These are phyloP conservation scores for Drepanosiphum platanoidis DNA, from an alignment of 2,888 invertebrate species.

Conservation along the genomic window DNA sequence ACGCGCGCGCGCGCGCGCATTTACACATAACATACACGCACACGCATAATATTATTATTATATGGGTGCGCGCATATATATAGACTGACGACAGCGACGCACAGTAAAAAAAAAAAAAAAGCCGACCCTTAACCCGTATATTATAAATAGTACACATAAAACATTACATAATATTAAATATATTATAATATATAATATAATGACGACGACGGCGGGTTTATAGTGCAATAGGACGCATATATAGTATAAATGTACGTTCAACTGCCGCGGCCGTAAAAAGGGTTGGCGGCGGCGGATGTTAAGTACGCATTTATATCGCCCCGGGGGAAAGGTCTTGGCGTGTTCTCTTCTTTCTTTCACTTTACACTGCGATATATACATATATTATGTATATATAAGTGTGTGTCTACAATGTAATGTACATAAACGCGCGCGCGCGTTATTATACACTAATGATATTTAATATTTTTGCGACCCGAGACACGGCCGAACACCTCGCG, in stretches of 20 bases:
- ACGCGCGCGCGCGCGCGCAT: too few relatives aligned
- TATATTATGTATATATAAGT: neutral
- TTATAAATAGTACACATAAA: neutral
- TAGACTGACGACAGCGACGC: neutral
- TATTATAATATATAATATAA: constrained; percentile 1
- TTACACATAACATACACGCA: neutral
- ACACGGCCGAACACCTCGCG: constrained; percentile 31
- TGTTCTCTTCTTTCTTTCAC: neutral
- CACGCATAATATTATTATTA: too few relatives aligned
- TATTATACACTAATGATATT: constrained; percentile 1
- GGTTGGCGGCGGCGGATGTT: neutral
- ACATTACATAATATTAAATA: constrained; percentile 3
- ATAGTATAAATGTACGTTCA: neutral
- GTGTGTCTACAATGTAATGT: neutral
- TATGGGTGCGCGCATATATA: neutral
- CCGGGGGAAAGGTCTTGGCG: neutral
- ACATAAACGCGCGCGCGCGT: neutral
- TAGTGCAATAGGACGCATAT: neutral
- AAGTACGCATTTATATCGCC: neutral
- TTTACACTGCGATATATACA: neutral
- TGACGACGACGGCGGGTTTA: neutral
- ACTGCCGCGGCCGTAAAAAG: neutral
- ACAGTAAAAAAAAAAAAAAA: neutral
- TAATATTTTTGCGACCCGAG: constrained; percentile 28
- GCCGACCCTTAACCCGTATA: constrained; percentile 10